These are phyloP conservation scores for Lutraria lutraria DNA, from an alignment of 2,888 invertebrate species.

Conservation along the genomic window DNA sequence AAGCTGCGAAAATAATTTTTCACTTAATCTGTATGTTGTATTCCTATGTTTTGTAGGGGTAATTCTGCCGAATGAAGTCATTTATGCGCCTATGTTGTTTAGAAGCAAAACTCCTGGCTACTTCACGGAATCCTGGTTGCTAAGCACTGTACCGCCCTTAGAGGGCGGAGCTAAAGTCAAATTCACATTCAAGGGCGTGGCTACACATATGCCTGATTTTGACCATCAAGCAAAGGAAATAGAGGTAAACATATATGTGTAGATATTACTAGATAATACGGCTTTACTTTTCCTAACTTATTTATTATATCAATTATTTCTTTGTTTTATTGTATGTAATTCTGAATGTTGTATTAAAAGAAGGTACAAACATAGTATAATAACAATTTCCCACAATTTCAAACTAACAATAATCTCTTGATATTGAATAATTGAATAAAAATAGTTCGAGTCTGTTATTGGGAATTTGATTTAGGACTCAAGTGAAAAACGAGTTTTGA, in stretches of 20 bases:
- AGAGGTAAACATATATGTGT: slow-evolving; percentile 46
- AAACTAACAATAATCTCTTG: no score
- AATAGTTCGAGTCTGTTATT: no score
- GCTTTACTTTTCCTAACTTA: neutral
- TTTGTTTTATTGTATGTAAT: no score
- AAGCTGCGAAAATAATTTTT: no score
- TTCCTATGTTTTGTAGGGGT: slow-evolving; percentile 61
- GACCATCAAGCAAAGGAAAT: slow-evolving; percentile 28
- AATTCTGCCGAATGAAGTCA: slow-evolving; percentile 58
- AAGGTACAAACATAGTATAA: neutral
- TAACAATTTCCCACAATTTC: no score
- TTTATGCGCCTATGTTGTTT: slow-evolving; percentile 58
- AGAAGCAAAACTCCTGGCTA: slow-evolving; percentile 58
- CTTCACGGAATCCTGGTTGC: slow-evolving; percentile 62
- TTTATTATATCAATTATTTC: neutral
- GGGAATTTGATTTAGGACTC: no score
- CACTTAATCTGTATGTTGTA: no score
- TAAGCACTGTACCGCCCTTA: slow-evolving; percentile 55
- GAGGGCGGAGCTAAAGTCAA: slow-evolving; percentile 60
- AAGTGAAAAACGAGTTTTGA: no score
- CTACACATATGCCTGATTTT: slow-evolving; percentile 32
- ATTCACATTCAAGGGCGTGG: slow-evolving; percentile 58
- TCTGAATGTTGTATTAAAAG: neutral
- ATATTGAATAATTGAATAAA: no score
- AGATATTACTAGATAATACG: no score